These are phyloP conservation scores for Agrotis clavis DNA, from an alignment of 2,888 invertebrate genomes.

Conservation along the genomic window DNA sequence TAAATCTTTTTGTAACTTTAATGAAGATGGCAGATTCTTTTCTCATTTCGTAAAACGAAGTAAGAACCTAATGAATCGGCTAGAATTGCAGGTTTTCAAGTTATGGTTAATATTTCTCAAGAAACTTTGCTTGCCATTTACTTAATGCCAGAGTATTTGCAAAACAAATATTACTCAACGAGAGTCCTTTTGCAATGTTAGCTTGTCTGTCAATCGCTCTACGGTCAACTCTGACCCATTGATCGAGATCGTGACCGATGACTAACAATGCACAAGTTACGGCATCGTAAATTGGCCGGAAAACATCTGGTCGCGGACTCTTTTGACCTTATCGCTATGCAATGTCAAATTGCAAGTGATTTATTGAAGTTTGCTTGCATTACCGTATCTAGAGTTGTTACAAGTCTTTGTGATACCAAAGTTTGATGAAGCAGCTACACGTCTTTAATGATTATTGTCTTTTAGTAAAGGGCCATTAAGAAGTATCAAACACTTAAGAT, in stretches of 20 bases:
- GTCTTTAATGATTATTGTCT: neutral
- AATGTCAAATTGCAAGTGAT: constrained; percentile 58
- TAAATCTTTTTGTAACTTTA: constrained; percentile 38
- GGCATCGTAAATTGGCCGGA: constrained; percentile 75
- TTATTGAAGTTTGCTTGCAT: constrained; percentile 28
- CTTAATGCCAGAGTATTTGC: constrained; percentile 48
- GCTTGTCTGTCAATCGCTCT: constrained; percentile 69
- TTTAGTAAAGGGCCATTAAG: neutral
- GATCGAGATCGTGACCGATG: constrained; percentile 84
- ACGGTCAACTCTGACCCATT: constrained; percentile 79
- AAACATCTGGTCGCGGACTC: constrained; percentile 73
- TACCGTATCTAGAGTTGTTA: neutral
- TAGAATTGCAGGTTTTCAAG: constrained; percentile 44
- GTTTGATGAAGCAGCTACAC: neutral
- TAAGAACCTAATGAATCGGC: constrained; percentile 23
- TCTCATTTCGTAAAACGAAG: constrained; percentile 29
- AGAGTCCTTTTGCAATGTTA: constrained; percentile 60
- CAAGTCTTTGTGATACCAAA: neutral
- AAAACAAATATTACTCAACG: constrained; percentile 61
- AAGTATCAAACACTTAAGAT: neutral
- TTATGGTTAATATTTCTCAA: constrained; percentile 49
- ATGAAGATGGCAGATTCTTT: constrained; percentile 37
- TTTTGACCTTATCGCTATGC: constrained; percentile 76
- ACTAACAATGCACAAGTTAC: constrained; percentile 79
- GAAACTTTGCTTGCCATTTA: constrained; percentile 46